phyloP scores from a whole-genome alignment of 2,797 vertebrate genomes.

The Cichlasoma orientale region DNA sequence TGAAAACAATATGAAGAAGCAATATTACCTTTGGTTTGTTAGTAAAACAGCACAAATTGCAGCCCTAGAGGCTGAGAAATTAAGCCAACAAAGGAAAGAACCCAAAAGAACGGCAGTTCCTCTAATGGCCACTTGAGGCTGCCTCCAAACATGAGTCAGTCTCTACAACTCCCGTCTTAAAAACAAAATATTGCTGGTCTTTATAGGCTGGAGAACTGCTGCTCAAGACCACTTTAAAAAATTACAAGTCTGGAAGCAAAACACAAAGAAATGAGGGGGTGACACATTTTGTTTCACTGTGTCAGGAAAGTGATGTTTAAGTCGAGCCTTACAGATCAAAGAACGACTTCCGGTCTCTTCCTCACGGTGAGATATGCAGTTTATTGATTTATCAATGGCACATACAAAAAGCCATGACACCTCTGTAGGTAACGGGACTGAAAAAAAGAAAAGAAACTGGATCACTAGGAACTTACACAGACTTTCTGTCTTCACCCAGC shows the following conservation, averaged over 20 bases:
- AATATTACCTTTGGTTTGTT: background rate
- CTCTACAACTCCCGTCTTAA: too few relatives aligned
- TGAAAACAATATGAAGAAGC: background rate
- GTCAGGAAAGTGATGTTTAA: background rate
- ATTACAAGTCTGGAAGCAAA: background rate
- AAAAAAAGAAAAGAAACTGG: background rate
- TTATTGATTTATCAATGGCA: background rate
- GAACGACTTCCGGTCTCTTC: background rate
- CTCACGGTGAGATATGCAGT: background rate
- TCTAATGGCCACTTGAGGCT: too few relatives aligned
- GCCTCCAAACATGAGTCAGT: too few relatives aligned
- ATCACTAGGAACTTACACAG: background rate
- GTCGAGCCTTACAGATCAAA: background rate
- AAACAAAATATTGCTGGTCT: too few relatives aligned
- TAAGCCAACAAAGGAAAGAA: too few relatives aligned
- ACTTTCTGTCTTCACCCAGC: background rate
- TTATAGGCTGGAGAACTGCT: background rate
- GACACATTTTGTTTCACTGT: background rate
- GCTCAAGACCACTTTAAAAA: background rate
- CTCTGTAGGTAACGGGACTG: background rate
- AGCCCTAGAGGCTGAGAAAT: too few relatives aligned
- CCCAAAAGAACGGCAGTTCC: too few relatives aligned
- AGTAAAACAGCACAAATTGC: too few relatives aligned
- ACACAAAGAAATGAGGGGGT: background rate
- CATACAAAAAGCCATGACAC: background rate